These are phyloP conservation scores for Chrysocyon brachyurus DNA, from an alignment of 2,797 vertebrate species.

Conservation along the genomic window DNA sequence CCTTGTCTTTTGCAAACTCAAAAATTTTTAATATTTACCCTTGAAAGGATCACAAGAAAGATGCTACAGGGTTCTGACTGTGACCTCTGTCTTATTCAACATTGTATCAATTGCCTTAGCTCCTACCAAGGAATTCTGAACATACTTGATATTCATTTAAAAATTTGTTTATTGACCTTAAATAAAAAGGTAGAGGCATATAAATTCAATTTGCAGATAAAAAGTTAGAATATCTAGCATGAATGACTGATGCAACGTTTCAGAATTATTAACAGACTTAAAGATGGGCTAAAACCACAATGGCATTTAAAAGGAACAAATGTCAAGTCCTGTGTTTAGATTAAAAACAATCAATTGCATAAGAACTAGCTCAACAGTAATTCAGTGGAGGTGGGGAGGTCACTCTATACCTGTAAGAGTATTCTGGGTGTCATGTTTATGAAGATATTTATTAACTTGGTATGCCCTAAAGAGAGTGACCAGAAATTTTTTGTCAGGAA, in stretches of 20 bases:
- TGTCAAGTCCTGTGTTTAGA: slow-evolving; percentile 46
- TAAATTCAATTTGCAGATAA: slow-evolving; percentile 46
- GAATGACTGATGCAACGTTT: background rate
- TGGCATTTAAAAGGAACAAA: slow-evolving; percentile 58
- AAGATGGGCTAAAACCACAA: background rate
- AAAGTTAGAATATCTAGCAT: slow-evolving; percentile 15
- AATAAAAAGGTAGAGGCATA: slow-evolving; percentile 22
- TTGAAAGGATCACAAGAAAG: background rate
- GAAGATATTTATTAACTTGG: background rate
- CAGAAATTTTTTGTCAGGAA: background rate
- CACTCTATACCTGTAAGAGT: background rate
- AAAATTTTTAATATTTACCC: background rate
- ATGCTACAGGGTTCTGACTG: background rate
- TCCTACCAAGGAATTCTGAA: background rate
- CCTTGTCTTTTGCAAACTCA: slow-evolving; percentile 28
- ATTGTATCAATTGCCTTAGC: background rate
- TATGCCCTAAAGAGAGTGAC: background rate
- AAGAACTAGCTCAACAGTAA: background rate
- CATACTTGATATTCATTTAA: background rate
- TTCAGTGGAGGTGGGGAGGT: background rate
- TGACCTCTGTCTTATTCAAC: background rate
- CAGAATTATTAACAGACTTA: slow-evolving; percentile 35
- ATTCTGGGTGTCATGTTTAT: background rate
- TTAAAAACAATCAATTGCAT: slow-evolving; percentile 1
- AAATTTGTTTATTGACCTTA: slow-evolving; percentile 12